These are phyloP conservation scores for Listrodromus nycthemerus DNA, from an alignment of 2,888 invertebrate species.

Conservation along the genomic window DNA sequence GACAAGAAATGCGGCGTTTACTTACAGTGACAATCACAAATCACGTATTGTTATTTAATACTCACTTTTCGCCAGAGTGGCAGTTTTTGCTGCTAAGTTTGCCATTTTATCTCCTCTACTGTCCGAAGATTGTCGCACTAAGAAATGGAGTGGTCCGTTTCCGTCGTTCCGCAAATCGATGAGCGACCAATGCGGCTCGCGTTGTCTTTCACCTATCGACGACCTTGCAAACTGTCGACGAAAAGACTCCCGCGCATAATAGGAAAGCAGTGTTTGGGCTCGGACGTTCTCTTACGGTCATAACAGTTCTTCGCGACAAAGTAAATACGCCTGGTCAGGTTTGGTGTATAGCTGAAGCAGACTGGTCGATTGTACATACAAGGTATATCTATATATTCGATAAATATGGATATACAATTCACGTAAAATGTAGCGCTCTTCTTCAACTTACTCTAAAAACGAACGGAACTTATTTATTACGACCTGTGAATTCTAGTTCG, in stretches of 20 bases:
- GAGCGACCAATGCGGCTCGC: neutral
- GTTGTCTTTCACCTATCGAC: constrained; percentile 4
- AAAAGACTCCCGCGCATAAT: neutral
- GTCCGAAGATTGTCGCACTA: constrained; percentile 22
- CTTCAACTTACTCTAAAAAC: no score
- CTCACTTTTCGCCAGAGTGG: constrained; percentile 71
- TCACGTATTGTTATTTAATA: constrained; percentile 29
- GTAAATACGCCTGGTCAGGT: no score
- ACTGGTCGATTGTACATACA: no score
- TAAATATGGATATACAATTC: no score
- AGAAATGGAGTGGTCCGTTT: constrained; percentile 44
- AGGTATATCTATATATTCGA: no score
- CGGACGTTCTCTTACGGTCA: no score
- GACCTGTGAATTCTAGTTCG: no score
- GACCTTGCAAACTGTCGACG: constrained; percentile 26
- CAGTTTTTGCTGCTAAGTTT: constrained; percentile 63
- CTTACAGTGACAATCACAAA: neutral
- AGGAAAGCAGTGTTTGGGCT: neutral
- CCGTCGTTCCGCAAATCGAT: constrained; percentile 36
- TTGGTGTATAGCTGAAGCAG: no score
- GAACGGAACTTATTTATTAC: neutral
- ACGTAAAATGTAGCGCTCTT: no score
- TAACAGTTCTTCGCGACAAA: no score
- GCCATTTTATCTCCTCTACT: constrained; percentile 68
- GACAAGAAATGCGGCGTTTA: neutral